phyloP scores from a whole-genome alignment of 2,888 invertebrate species.

The Rhodophaea formosa region DNA sequence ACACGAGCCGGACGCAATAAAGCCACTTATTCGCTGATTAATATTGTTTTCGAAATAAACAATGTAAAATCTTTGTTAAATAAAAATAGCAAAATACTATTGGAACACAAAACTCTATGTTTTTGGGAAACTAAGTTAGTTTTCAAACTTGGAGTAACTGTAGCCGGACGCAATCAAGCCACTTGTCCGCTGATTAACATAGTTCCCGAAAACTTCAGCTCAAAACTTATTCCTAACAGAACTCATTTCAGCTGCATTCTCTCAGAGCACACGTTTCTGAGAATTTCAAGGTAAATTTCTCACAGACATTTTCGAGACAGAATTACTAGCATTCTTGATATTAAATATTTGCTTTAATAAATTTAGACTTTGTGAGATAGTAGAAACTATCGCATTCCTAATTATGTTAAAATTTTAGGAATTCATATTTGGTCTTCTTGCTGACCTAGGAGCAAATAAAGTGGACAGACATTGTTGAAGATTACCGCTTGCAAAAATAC shows the following conservation, averaged over 20 bases:
- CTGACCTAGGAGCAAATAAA: too few relatives aligned
- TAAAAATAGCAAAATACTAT: too few relatives aligned
- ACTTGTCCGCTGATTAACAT: slow-evolving; percentile 46
- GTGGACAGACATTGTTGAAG: too few relatives aligned
- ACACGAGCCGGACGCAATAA: too few relatives aligned
- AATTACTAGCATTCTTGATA: neutral
- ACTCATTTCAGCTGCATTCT: slow-evolving; percentile 37
- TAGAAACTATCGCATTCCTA: neutral
- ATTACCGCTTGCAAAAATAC: too few relatives aligned
- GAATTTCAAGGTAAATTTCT: slow-evolving; percentile 37
- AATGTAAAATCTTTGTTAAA: too few relatives aligned
- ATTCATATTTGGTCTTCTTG: too few relatives aligned
- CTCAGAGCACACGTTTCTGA: slow-evolving; percentile 34
- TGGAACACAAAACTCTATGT: too few relatives aligned
- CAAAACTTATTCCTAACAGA: slow-evolving; percentile 35
- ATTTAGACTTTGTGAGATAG: neutral
- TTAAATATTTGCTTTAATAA: slow-evolving; percentile 8
- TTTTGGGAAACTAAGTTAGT: neutral
- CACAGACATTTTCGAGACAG: slow-evolving; percentile 20
- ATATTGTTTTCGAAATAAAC: too few relatives aligned
- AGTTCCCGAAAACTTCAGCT: slow-evolving; percentile 41
- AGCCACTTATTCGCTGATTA: too few relatives aligned
- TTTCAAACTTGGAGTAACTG: neutral
- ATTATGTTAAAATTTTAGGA: neutral
- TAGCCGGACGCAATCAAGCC: slow-evolving; percentile 36